Base-by-base conservation (phyloP, 2,888 invertebrate species). In the Thysanoteuthis rhombus region DNA sequence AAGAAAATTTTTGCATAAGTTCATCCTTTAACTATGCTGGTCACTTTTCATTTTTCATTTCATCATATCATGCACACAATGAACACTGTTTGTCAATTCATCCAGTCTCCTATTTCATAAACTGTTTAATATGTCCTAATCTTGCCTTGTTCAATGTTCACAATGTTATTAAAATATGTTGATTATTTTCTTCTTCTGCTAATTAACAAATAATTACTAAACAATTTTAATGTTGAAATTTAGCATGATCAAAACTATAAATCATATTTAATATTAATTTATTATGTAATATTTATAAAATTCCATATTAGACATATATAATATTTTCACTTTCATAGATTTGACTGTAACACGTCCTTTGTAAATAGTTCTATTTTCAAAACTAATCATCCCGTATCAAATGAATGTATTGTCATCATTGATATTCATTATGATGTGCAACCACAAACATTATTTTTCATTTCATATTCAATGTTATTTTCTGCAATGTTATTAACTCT, bases 201-300 rank as follows among this genome's bases (percentile, higher is more conserved):
- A 52, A 93, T 52, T 39, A 40, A 93, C 75, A 93, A 39, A 93
- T 93, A 93, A 90, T 40, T 93, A 93, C 89, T 42, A 42, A 39
- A 42, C 38, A 90, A 36, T 90, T 40, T 89, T n/a, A 90, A 93
- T 52, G 89, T 93, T 75, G 75, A 75, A 75, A 75, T 75, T n/a
- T 75, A 75, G 75, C 75, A 75, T 75, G 75, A 75, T 36, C n/a
- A 75, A 75, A 75, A 75, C n/a, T n/a, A 75, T 75, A 75, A 75
- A 75, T 75, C 75, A 36, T n/a, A n/a, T 75, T 75, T n/a, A 75
- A 75, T 58, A n/a, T n/a, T n/a, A 28, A 58, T 75, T 75, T n/a
- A 75, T 75, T 75, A 12, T 75, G n/a, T 75, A 75, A 75, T 75
- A 75, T 75, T 75, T n/a, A 75, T 75, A 75, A 75, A 75, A 75